Percentiles rank a stretch among this genome's conserved stretches.
phyloP scores from a whole-genome alignment of 2,113 vertebrate species.

The Dascyllus trimaculatus region DNA sequence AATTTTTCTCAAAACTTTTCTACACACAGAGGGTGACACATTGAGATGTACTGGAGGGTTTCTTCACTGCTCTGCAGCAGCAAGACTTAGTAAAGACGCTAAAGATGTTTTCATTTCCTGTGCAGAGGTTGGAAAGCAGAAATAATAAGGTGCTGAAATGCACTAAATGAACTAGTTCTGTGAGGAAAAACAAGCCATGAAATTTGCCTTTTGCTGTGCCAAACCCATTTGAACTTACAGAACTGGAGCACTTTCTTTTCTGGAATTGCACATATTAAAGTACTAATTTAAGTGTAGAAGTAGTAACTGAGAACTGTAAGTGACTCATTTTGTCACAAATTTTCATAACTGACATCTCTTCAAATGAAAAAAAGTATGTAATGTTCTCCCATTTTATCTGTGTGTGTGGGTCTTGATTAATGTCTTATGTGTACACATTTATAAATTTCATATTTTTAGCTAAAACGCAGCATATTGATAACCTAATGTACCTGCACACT shows the following conservation, averaged over 20 bases:
- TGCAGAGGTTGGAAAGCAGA: slow-evolving; percentile 81
- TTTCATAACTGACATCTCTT: background rate
- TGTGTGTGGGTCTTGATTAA: background rate
- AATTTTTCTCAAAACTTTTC: slow-evolving; percentile 8
- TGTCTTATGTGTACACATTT: too few species aligned
- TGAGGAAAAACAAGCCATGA: slow-evolving; percentile 27
- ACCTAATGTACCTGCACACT: too few species aligned
- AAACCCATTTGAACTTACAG: slow-evolving; percentile 31
- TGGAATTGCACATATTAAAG: background rate
- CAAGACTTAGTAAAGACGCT: slow-evolving; percentile 87
- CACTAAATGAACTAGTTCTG: slow-evolving; percentile 1
- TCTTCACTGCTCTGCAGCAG: slow-evolving; percentile 83
- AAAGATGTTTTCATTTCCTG: slow-evolving; percentile 90
- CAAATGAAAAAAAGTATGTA: background rate
- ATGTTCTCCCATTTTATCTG: background rate
- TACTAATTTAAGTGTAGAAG: background rate
- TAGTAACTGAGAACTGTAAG: background rate
- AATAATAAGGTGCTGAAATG: slow-evolving; percentile 28
- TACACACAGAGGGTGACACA: slow-evolving; percentile 61
- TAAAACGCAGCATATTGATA: too few species aligned
- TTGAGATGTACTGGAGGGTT: slow-evolving; percentile 49
- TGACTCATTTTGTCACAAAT: background rate
- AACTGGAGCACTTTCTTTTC: background rate
- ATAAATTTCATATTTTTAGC: too few species aligned
- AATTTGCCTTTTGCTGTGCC: slow-evolving; percentile 51